Evolutionary conservation across 1,140 invertebrate species (phyloP).

Genomic region (Halesus radiatus): DNA sequence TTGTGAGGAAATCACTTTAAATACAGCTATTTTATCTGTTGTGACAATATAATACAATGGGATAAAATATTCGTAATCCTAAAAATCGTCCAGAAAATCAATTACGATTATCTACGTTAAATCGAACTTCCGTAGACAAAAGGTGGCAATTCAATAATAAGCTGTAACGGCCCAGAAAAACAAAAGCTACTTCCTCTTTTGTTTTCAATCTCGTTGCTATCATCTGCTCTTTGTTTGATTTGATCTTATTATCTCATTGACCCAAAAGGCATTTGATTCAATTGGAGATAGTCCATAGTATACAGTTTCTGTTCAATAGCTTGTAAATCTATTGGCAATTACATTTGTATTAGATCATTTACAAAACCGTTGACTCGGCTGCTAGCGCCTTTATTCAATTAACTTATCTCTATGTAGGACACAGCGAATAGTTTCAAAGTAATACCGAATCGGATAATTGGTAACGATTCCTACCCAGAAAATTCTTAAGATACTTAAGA

Average conservation of each 20-base stretch:
- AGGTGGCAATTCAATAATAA: too few species aligned
- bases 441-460: too few species aligned
- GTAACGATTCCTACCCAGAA: too few species aligned
- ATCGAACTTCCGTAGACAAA: too few species aligned
- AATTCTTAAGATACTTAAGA: too few species aligned
- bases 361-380: constrained; percentile 23
- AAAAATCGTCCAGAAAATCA: too few species aligned
- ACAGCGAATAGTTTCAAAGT: background rate
- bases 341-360: constrained; percentile 21
- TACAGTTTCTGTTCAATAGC: background rate
- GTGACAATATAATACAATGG: too few species aligned
- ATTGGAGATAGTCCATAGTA: background rate
- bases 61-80: too few species aligned
- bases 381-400: background rate
- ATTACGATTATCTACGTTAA: too few species aligned
- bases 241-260: constrained; percentile 8
- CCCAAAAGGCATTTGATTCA: background rate
- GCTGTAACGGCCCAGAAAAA: too few species aligned
- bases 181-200: background rate
- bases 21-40: too few species aligned
- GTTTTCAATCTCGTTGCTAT: background rate
- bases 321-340: constrained; percentile 19
- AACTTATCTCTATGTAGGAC: background rate
- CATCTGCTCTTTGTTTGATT: background rate
- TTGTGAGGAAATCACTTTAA: background rate